Base-by-base conservation (phyloP, 2,888 invertebrate species). In the Sphaerophoria taeniata region DNA sequence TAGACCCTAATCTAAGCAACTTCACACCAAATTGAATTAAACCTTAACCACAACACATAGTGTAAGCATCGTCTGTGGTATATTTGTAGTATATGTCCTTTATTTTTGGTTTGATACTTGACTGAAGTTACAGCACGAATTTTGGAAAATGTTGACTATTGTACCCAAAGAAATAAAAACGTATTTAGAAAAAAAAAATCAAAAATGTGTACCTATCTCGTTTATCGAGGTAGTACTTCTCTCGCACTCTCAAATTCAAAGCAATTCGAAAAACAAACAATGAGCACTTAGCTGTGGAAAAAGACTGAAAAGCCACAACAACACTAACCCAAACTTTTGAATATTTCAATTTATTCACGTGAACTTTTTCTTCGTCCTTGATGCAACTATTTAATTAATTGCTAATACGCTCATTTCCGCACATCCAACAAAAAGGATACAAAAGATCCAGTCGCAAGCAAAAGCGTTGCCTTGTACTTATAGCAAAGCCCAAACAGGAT, bases 361-460 rank as follows among this genome's bases (percentile, higher is more conserved):
- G 65, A 81, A 76, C 76, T 76, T 76, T 24, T 72, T 24, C 47
- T 60, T 53, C 72, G 39, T 67, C 45, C 45, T 65, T 71, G 61
- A 72, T 82, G 81, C 36, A 77, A 56, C 34, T 63, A 73, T 74
- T 70, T 73, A 73, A 83, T 78, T 83, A 83, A 78, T 83, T 83
- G 61, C 73, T 70, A 58, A 78, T 73, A 78, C 69, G 24, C 24
- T 34, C 61, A 69, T 69, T 73, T 36, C 71, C 24, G 47, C 58
- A 65, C 24, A 56, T 60, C 45, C 43, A n/a, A 24, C 24, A 1
- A 24, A 33, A 39, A 43, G 58, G 58, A 49, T 34, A 65, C 49
- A 65, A 70, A 43, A 16, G 34, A 73, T 73, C 60, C 47, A 24
- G 24, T 33, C n/a, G 51, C 7, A 16, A 16, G n/a, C 4, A 55